Base-by-base conservation (phyloP, 2,888 invertebrate species). In the Clusia tigrina region DNA sequence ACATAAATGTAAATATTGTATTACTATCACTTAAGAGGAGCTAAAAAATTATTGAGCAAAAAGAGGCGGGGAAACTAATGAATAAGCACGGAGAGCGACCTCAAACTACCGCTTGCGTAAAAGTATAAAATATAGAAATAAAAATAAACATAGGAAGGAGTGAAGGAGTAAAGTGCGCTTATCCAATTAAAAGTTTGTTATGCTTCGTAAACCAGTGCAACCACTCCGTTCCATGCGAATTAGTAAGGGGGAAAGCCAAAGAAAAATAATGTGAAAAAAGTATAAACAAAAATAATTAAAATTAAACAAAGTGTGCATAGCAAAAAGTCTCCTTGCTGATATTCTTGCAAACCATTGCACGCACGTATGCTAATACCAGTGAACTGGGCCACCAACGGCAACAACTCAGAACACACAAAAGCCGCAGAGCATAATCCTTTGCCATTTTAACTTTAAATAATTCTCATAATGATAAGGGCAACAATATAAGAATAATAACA, bases 391-490 rank as follows among this genome's bases (percentile, higher is more conserved):
- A 48, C 24, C 46, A 24, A 25, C 18, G n/a, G 20, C 54, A 46
- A 54, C 58, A 56, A 37, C 3, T 57, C 3, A 48, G 52, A 20
- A 17, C 54, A 59, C 55, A 59, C 3, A 56, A 55, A 56, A 63
- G 32, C 66, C 65, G 54, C 65, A 65, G 56, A 64, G 57, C 60
- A 58, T 64, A 68, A 67, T 66, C 64, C 56, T 58, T 74, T 71
- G 69, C 66, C 71, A 74, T 74, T 73, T 71, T 72, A 71, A 74
- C 74, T 74, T 72, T 74, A 77, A 79, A 79, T 78, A 78, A 76
- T 78, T 78, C 79, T 78, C 78, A 78, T 78, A 72, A 74, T 70
- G 69, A 69, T 66, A 72, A 78, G 66, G 69, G 67, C 69, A 65
- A 54, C 46, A 38, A n/a, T 20, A 24, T 22, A 52, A 20, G 25